These are phyloP conservation scores for Sarcophaga carnaria DNA, from an alignment of 2,888 invertebrate species.

Conservation along the genomic window DNA sequence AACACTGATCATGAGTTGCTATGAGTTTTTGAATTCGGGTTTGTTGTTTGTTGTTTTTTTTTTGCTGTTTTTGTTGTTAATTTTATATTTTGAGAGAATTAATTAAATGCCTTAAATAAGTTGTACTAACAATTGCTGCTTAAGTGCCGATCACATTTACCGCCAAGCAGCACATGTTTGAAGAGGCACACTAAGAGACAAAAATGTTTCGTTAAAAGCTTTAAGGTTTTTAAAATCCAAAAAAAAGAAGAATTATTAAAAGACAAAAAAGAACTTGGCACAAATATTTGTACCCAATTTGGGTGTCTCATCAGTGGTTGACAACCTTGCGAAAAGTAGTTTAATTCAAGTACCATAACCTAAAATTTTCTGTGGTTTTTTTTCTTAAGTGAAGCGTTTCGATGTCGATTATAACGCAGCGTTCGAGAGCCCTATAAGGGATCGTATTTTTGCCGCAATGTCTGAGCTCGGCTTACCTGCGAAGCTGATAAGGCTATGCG, in stretches of 20 bases:
- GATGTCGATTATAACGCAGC: too few relatives aligned
- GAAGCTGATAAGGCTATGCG: too few relatives aligned
- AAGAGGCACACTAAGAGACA: neutral
- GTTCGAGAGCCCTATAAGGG: too few relatives aligned
- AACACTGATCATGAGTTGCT: slow-evolving; percentile 31
- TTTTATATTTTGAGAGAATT: slow-evolving; percentile 51
- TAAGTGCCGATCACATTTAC: slow-evolving; percentile 74
- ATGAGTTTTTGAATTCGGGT: slow-evolving; percentile 13
- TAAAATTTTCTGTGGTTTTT: too few relatives aligned
- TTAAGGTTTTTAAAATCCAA: slow-evolving; percentile 21
- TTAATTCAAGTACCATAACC: neutral
- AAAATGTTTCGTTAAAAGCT: slow-evolving; percentile 32
- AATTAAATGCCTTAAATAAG: slow-evolving; percentile 74
- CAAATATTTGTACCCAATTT: neutral
- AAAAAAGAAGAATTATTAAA: neutral
- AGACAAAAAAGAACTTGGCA: neutral
- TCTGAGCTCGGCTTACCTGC: too few relatives aligned
- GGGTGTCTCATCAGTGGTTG: neutral
- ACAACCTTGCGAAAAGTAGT: neutral
- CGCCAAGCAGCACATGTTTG: slow-evolving; percentile 54
- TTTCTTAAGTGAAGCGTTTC: too few relatives aligned
- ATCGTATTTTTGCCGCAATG: too few relatives aligned
- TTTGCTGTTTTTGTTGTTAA: neutral
- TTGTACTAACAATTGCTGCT: slow-evolving; percentile 76
- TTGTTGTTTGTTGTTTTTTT: slow-evolving; percentile 16